phyloP scores from a whole-genome alignment of 1,140 invertebrate genomes.

The Odontomachus brunneus region DNA sequence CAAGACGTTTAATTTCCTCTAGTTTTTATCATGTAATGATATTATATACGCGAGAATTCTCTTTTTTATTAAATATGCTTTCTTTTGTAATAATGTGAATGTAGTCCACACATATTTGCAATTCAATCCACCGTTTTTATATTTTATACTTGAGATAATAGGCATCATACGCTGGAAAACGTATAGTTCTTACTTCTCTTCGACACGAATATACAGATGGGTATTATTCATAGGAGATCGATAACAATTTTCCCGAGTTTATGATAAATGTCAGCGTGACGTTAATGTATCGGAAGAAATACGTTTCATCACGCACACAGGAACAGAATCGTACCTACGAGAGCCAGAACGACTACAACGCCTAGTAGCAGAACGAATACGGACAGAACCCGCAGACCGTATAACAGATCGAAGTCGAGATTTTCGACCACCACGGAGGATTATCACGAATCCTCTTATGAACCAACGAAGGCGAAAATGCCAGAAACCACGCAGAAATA shows the following conservation, averaged over 20 bases:
- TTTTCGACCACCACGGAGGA: conserved; percentile 79
- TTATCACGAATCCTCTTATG: conserved; percentile 79
- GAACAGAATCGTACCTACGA: conserved; percentile 72
- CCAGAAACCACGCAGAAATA: conserved; percentile 77
- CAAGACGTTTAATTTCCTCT: background rate
- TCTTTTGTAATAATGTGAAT: too few species aligned
- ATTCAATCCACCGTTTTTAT: background rate
- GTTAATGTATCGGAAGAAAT: conserved; percentile 24
- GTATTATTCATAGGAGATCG: background rate
- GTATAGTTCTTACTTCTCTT: too few species aligned
- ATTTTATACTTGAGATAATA: background rate
- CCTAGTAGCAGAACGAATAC: conserved; percentile 62
- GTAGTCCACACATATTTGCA: too few species aligned
- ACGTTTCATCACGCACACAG: conserved; percentile 64
- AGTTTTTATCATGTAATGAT: too few species aligned
- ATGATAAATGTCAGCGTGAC: background rate
- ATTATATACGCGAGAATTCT: too few species aligned
- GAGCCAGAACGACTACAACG: conserved; percentile 71
- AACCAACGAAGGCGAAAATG: conserved; percentile 77
- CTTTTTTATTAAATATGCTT: too few species aligned
- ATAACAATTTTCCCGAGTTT: background rate
- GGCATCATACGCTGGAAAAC: background rate
- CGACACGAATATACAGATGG: too few species aligned
- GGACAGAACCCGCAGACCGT: conserved; percentile 79
- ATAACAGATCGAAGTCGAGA: conserved; percentile 80